Base-by-base conservation (phyloP, 2,113 vertebrate genomes). In the Tragelaphus scriptus region DNA sequence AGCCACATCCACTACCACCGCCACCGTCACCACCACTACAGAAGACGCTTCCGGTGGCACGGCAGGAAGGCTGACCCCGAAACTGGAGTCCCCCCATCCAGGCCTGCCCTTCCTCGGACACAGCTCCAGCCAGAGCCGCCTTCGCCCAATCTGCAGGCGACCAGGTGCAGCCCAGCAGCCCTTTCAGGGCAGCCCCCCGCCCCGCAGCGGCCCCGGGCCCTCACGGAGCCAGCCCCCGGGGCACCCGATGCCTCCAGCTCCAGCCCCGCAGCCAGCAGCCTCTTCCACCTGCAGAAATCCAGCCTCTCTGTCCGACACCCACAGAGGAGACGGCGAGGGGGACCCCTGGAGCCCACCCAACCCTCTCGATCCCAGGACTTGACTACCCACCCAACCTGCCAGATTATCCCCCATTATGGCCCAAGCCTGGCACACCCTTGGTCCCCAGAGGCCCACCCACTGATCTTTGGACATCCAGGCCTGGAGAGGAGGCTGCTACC, bases 21-120 rank as follows among this genome's bases (percentile, higher is more conserved):
- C 65, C 99, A 99, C 98, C 99, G 99, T 98, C 99, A 99, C 98
- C 99, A 99, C 98, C 99, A 99, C 99, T 99, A 99, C 47, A 99
- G 99, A 92, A 99, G 98, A 53, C 99, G 99, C 0, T 2, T 59
- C 0, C 98, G 97, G 30, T 98, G 98, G 95, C 86, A 96, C 0
- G 85, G 97, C 0, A 96, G 96, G 85, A 97, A 95, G 16, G 61
- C 92, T 0, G 88, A 94, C 53, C 98, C 96, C 47, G 98, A 98
- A 28, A 49, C 87, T 6, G 91, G 93, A 19, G 25, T 79, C 28
- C 0, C 85, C 51, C 98, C 85, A 15, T 87, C 95, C 94, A 98
- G 91, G 92, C 77, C 98, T 32, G 89, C 79, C 2, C 77, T 97
- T 95, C 85, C 98, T 0, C 91, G 86, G 95, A 93, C 98, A 88